Evolutionary conservation across 2,113 vertebrate genomes (phyloP), one percentile per base, ranked within the genome.

Genomic region (Camarhynchus parvulus): DNA sequence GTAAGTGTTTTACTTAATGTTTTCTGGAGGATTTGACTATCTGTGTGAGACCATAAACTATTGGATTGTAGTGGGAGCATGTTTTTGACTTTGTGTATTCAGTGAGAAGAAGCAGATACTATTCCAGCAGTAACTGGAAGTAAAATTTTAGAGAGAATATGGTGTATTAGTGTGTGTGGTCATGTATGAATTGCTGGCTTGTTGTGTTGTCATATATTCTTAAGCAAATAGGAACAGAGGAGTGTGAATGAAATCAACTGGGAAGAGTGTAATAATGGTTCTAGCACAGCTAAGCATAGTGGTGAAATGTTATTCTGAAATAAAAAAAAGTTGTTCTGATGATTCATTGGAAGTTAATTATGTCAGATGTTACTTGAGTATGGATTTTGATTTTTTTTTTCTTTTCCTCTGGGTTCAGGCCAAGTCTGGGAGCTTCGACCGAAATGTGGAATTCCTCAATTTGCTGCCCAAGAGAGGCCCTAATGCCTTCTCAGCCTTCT

Each of bases 381-480:
- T 46, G 21, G 20, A 37, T 81, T 89, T 93, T 90, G 28, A 1
- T 58, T 55, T 74, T 63, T 9, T 30, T 9, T 53, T 55, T 66
- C 35, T 47, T 61, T 55, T 5, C 33, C 53, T 81, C 24, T 95
- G 83, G 7, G 31, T 70, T 21, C 41, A 99, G 99, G 98, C 98
- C 37, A 97, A 98, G 86, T 85, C 89, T 72, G 99, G 98, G 12
- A 99, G 97, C 81, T 98, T 98, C 4, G 98, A 97, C 95, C 98
- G 98, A 92, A 99, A 98, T 58, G 98, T 97, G 94, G 97, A 97
- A 64, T 98, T 99, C 81, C 98, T 99, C 20, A 96, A 97, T 47
- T 96, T 99, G 44, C 96, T 99, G 76, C 99, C 99, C 39, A 99
- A 99, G 92, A 98, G 99, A 84, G 99, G 99, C 11, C 99, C 99